phyloP scores from a whole-genome alignment of 53 echinoderm and acorn worm species.

The Mesocentrotus franciscanus region DNA sequence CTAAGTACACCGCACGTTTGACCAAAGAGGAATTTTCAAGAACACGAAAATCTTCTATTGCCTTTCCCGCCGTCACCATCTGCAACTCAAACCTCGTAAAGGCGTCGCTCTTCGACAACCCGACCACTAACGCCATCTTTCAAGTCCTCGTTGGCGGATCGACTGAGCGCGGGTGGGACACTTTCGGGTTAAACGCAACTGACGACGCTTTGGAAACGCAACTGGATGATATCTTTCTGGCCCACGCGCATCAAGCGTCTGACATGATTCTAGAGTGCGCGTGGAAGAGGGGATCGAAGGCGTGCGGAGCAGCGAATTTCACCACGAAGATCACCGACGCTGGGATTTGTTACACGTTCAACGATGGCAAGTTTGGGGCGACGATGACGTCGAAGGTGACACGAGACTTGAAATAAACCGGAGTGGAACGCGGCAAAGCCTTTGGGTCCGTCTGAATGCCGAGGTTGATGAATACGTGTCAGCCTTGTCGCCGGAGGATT shows the following conservation, averaged over 20 bases:
- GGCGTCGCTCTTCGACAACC: not conserved
- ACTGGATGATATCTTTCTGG: not conserved
- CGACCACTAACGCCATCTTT: no score
- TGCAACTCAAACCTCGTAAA: conserved; percentile 28
- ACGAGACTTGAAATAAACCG: not conserved
- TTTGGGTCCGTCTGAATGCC: conserved; percentile 52
- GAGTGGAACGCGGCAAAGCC: conserved; percentile 10
- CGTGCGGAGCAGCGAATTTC: conserved; percentile 66
- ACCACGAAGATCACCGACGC: conserved; percentile 49
- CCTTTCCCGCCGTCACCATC: conserved; percentile 53
- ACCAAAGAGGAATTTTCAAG: not conserved
- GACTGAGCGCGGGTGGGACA: not conserved
- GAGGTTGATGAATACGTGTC: conserved; percentile 44
- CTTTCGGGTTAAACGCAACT: not conserved
- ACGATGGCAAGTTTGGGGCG: conserved; percentile 57
- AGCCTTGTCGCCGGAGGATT: not conserved
- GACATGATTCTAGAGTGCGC: conserved; percentile 66
- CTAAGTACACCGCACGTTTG: not conserved
- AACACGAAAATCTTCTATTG: not conserved
- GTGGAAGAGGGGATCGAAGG: conserved; percentile 39
- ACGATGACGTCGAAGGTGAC: not conserved
- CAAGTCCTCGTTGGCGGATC: not conserved
- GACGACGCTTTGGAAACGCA: not conserved
- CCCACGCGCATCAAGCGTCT: conserved; percentile 16
- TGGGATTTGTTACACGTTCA: conserved; percentile 71